These are phyloP conservation scores for Ara ararauna DNA, from an alignment of 2,797 vertebrate species.

Conservation along the genomic window DNA sequence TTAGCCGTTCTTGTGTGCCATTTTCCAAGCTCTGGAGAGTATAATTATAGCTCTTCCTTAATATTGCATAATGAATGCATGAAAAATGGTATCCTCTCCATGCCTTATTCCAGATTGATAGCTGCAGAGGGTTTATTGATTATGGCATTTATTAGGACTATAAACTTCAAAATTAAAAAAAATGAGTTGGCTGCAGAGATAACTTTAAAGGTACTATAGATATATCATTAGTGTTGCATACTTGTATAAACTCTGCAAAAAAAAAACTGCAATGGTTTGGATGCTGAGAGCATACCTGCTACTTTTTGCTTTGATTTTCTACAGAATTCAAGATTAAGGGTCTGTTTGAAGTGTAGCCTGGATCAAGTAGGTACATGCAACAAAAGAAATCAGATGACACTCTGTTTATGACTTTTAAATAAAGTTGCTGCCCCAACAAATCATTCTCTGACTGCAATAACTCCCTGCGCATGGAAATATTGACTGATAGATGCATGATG, in stretches of 20 bases:
- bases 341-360: not conserved
- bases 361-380: not conserved
- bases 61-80: not conserved
- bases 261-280: not conserved
- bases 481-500: not conserved
- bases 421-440: not conserved
- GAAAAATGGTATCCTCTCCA: not conserved
- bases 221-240: not conserved
- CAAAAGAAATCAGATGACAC: not conserved
- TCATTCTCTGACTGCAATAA: not conserved
- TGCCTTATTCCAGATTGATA: not conserved
- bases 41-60: not conserved
- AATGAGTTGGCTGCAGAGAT: not conserved
- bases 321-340: not conserved
- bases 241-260: not conserved
- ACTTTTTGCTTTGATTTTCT: not conserved
- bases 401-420: not conserved
- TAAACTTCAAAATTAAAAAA: not conserved
- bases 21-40: not conserved
- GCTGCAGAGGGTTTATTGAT: not conserved
- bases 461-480: slow-evolving; percentile 31
- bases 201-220: not conserved
- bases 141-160: not conserved
- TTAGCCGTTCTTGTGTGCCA: not conserved
- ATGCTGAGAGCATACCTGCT: not conserved